These are phyloP conservation scores for Zapus hudsonius DNA, from an alignment of 2,113 vertebrate species.

Conservation along the genomic window DNA sequence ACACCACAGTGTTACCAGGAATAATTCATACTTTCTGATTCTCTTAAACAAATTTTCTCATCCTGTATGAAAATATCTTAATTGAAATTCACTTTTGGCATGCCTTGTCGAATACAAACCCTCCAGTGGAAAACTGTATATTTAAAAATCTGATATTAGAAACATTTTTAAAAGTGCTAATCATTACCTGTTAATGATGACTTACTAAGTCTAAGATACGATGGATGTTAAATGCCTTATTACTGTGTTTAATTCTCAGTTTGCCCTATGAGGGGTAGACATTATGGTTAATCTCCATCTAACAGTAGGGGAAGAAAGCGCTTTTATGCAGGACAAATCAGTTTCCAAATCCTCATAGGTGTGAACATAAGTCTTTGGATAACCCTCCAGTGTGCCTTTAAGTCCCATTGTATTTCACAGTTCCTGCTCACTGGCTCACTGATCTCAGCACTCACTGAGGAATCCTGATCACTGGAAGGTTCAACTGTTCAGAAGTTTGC, in stretches of 20 bases:
- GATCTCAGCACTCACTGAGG: not conserved
- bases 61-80: not conserved
- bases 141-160: not conserved
- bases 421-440: too few relatives aligned
- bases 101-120: not conserved
- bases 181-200: not conserved
- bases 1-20: not conserved
- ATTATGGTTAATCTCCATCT: not conserved
- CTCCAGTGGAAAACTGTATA: not conserved
- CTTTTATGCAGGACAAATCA: not conserved
- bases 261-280: not conserved
- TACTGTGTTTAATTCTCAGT: not conserved
- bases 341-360: not conserved
- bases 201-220: not conserved
- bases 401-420: not conserved
- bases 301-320: not conserved
- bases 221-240: not conserved
- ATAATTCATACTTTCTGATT: constrained; percentile 40
- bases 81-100: not conserved
- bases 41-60: not conserved
- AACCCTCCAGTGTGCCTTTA: not conserved
- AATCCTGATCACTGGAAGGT: rapidly evolving
- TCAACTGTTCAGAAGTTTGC: not conserved
- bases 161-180: not conserved
- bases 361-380: not conserved